Evolutionary conservation across 2,888 invertebrate genomes (phyloP).

Genomic region (Auanema freiburgensis): DNA sequence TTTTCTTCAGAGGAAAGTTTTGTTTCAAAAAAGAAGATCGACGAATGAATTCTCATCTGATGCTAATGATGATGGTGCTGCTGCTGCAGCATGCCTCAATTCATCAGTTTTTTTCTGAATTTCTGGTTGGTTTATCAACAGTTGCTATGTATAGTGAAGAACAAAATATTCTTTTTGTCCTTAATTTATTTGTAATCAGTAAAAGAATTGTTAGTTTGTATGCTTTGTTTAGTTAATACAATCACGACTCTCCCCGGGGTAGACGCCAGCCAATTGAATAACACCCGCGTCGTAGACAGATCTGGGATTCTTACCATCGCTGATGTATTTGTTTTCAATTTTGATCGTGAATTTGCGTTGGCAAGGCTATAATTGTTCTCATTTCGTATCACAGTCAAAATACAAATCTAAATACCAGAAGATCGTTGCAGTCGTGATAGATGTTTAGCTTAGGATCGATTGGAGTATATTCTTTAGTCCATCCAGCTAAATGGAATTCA

Average conservation of each 20-base stretch:
- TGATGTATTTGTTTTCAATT: conserved; percentile 52
- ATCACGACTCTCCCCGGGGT: conserved; percentile 53
- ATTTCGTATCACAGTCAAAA: not conserved
- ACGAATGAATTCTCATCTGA: no score
- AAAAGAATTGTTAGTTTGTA: not conserved
- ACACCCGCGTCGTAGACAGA: conserved; percentile 50
- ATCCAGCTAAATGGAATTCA: conserved; percentile 40
- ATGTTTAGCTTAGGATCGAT: conserved; percentile 62
- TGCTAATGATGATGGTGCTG: no score
- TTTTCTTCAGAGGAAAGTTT: no score
- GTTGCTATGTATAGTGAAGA: no score
- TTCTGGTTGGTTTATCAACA: no score
- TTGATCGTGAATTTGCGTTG: conserved; percentile 57
- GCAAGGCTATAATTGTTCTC: conserved; percentile 43
- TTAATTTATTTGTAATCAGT: conserved; percentile 5
- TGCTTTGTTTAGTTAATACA: conserved; percentile 42
- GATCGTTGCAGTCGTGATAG: conserved; percentile 63
- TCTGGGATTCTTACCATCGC: conserved; percentile 34
- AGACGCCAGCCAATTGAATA: conserved; percentile 50
- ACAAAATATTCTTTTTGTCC: no score
- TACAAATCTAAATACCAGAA: conserved; percentile 9
- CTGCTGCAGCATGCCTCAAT: no score
- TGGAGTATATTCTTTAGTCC: conserved; percentile 59
- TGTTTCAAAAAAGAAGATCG: no score
- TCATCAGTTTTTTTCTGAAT: no score